Evolutionary conservation across 2,888 invertebrate genomes (phyloP), one percentile per base, ranked within the genome.

Genomic region (Hirtodrosophila histrioides): DNA sequence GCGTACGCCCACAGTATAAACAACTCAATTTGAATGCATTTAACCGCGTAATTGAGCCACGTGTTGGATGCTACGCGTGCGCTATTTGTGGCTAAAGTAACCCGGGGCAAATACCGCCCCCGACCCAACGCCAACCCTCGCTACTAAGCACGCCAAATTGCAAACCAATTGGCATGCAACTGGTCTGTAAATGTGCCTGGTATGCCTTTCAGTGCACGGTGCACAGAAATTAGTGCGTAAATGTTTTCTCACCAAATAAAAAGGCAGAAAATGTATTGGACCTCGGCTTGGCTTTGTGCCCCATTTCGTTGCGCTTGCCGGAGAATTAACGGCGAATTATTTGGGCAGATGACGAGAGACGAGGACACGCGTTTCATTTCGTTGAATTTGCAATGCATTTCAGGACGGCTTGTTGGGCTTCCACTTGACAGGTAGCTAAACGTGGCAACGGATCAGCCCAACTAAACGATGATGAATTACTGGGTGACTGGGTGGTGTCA

Each of bases 41-140:
- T 91, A 90, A 90, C 90, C 91, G 89, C 91, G 89, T 91, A 91
- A 91, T 91, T 91, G 91, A 65, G 81, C 75, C 91, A 91, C 91
- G 91, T 91, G 91, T 75, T 79, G 69, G 68, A 53, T 75, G 78
- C 66, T 66, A 88, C 88, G 75, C 88, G 88, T 86, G 88, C 84
- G 84, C 88, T 88, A 88, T 88, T 89, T 88, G 89, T 66, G 86
- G 88, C 83, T 37, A 62, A 62, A 65, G 60, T 69, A 68, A 73
- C 71, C 74, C 68, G 64, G 62, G 58, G 67, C 63, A 29, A 43
- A 39, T 33, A 36, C 27, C 11, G 43, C 37, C 46, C 33, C 24
- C 17, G 23, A 10, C 4, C 10, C n/a, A 12, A 9, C 9, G 6
- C 36, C 49, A 44, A n/a, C 61, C 44, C 33, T 37, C 29, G 54